Base-by-base conservation (phyloP, 1,140 invertebrate genomes). In the Chlorops oryzae region DNA sequence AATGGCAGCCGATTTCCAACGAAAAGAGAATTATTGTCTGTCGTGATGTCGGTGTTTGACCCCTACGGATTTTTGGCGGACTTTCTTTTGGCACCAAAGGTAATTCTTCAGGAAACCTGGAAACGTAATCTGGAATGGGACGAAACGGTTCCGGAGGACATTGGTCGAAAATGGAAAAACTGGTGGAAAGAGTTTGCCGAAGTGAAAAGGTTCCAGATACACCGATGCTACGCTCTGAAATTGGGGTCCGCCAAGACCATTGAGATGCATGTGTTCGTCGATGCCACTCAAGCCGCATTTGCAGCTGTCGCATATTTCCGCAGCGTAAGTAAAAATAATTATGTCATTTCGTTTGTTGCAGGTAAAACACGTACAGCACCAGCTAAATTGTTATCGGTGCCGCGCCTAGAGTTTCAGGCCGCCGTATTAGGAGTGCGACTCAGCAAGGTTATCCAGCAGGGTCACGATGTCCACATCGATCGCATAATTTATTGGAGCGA, bases 91-190 rank as follows among this genome's bases (percentile, higher is more conserved):
- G 58, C 57, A 27, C 37, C 52, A 15, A 74, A 72, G 57, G 72
- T 73, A 9, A 37, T 75, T 5, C 41, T 75, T 1, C 73, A 75
- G 58, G 50, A 66, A 5, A 57, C 72, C 10, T 73, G 70, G 63
- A 48, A 58, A 15, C 40, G 6, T 52, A 52, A 55, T n/a, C n/a
- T 70, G 9, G 58, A 56, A 18, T 75, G 73, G 73, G 67, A 75
- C 22, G 51, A 61, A n/a, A n/a, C n/a, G n/a, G n/a, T n/a, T 20
- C 42, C 13, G 3, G 6, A 27, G 46, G 2, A n/a, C 23, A 5
- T 40, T 54, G 42, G 27, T 40, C 6, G 13, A 23, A 10, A 32
- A 35, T 39, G 59, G 56, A 55, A 38, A 32, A 9, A n/a, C 13
- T 58, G 57, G 60, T 27, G 54, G 13, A 24, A 35, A 7, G 35